phyloP scores from a whole-genome alignment of 30 jellyfish, hydroid and myxozoan genomes.

The Aurelia sp. region DNA sequence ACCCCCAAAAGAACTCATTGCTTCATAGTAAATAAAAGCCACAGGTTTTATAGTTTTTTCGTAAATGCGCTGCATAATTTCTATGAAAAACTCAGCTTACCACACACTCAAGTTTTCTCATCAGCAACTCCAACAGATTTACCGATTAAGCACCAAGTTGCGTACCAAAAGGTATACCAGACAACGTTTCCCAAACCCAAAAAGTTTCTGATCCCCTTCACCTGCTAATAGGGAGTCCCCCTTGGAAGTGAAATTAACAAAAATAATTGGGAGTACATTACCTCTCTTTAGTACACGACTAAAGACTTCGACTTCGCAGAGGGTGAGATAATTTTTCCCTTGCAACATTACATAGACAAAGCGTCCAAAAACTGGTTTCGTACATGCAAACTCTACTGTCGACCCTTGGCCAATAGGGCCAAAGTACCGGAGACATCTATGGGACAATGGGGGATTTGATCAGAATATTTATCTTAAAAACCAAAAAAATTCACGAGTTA shows the following conservation, averaged over 20 bases:
- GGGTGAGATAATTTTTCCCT: not conserved
- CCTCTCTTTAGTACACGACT: not conserved
- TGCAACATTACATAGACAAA: not conserved
- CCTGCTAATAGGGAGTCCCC: too few species aligned
- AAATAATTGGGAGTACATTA: not conserved
- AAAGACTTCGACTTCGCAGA: slow-evolving; percentile 17
- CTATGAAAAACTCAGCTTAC: too few species aligned
- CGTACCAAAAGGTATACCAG: not conserved
- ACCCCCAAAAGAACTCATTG: too few species aligned
- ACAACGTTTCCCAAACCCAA: too few species aligned
- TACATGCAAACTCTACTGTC: not conserved
- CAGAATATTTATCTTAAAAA: not conserved
- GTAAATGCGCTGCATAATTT: too few species aligned
- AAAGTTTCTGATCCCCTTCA: too few species aligned
- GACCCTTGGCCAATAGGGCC: not conserved
- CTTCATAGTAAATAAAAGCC: too few species aligned
- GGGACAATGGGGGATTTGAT: not conserved
- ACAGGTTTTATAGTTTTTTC: too few species aligned
- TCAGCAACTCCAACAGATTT: too few species aligned
- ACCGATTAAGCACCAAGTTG: not conserved
- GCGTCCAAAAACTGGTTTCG: not conserved
- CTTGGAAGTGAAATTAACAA: not conserved
- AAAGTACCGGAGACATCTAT: not conserved
- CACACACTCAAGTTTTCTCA: too few species aligned
- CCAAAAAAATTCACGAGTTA: too few species aligned